Evolutionary conservation across 2,797 vertebrate species (phyloP).

Genomic region (Hozukius guyotensis): DNA sequence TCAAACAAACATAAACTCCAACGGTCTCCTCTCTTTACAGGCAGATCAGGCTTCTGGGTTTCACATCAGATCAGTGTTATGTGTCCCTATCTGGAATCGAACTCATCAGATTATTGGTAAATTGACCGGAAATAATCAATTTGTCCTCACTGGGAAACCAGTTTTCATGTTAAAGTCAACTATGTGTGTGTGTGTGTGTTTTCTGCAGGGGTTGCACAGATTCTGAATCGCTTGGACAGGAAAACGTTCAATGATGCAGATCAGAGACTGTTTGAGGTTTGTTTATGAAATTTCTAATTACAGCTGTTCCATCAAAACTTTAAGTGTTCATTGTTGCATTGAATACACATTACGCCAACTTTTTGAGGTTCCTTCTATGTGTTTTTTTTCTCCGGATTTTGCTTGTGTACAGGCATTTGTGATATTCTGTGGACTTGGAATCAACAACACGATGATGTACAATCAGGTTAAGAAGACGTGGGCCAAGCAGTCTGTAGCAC

Average conservation of each 20-base stretch:
- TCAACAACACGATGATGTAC: slow-evolving; percentile 90
- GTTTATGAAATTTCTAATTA: not conserved
- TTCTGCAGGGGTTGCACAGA: slow-evolving; percentile 84
- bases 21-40: slow-evolving; percentile 53
- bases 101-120: slow-evolving; percentile 87
- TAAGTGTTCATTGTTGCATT: not conserved
- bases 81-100: slow-evolving; percentile 87
- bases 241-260: slow-evolving; percentile 87
- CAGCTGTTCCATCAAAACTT: not conserved
- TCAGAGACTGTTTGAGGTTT: slow-evolving; percentile 87
- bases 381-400: not conserved
- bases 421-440: slow-evolving; percentile 87
- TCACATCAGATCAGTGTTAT: slow-evolving; percentile 86
- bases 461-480: slow-evolving; percentile 88
- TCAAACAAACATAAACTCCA: not conserved
- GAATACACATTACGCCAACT: not conserved
- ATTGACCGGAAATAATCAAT: slow-evolving; percentile 39
- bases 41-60: slow-evolving; percentile 86
- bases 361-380: not conserved
- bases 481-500: slow-evolving; percentile 87
- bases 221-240: slow-evolving; percentile 85
- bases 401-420: slow-evolving; percentile 81
- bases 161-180: not conserved
- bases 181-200: slow-evolving; percentile 1
- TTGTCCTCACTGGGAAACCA: not conserved